Evolutionary conservation across 2,113 vertebrate species (phyloP).

Genomic region (Bostrychus sinensis): DNA sequence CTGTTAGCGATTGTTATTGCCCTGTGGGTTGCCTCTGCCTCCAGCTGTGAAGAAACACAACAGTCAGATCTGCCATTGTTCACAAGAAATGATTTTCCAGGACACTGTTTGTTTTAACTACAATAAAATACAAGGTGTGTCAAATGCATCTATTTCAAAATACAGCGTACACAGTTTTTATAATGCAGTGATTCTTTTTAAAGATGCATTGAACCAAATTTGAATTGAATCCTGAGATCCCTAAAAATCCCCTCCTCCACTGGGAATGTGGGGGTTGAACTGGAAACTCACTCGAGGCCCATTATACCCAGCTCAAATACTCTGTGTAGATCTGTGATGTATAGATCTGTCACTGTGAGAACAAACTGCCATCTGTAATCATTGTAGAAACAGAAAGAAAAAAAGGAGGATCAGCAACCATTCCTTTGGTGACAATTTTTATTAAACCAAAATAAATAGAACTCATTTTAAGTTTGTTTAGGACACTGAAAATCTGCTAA

Average conservation of each 20-base stretch:
- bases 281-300: neutral
- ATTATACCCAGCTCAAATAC: neutral
- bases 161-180: no score
- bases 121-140: no score
- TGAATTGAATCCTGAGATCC: neutral
- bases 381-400: no score
- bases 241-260: neutral
- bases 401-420: neutral
- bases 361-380: neutral
- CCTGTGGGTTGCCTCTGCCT: slow-evolving; percentile 92
- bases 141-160: no score
- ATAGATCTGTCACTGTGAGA: neutral
- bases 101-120: no score
- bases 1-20: slow-evolving; percentile 95
- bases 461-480: no score
- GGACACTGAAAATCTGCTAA: no score
- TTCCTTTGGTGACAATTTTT: no score
- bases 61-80: no score
- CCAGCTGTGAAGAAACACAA: slow-evolving; percentile 82
- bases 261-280: neutral
- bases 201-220: neutral
- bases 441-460: no score
- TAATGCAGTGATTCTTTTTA: neutral
- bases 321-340: neutral
- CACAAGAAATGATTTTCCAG: neutral